phyloP scores from a whole-genome alignment of 2,888 invertebrate species.

The Carpatolechia fugitivella region DNA sequence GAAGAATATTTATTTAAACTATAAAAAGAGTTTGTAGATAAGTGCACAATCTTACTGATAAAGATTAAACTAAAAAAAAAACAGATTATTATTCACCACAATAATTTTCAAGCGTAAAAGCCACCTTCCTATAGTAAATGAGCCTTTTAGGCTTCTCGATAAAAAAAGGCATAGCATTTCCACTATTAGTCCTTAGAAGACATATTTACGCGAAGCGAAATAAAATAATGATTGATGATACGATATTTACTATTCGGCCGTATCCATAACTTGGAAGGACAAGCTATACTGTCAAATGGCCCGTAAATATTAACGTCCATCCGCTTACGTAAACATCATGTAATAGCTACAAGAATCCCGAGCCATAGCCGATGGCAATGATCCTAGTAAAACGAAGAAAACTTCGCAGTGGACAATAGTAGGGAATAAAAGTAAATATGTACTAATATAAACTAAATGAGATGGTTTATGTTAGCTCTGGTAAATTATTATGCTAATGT shows the following conservation, averaged over 20 bases:
- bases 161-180: not conserved
- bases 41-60: no score
- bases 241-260: conserved; percentile 10
- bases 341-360: not conserved
- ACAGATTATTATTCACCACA: no score
- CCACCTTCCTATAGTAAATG: not conserved
- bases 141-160: not conserved
- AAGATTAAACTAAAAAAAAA: no score
- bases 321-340: conserved; percentile 12
- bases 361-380: not conserved
- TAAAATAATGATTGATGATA: conserved; percentile 17
- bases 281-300: conserved; percentile 12
- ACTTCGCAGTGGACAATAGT: not conserved
- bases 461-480: no score
- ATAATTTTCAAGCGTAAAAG: not conserved
- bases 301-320: conserved; percentile 18
- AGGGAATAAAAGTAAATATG: not conserved
- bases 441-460: not conserved
- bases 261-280: conserved; percentile 19
- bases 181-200: not conserved
- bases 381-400: not conserved
- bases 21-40: no score
- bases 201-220: conserved; percentile 7
- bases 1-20: no score
- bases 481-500: no score